Percentiles rank a stretch among this genome's conserved stretches.
These are phyloP conservation scores for Chaetodon auriga DNA, from an alignment of 2,113 vertebrate species.

Conservation along the genomic window DNA sequence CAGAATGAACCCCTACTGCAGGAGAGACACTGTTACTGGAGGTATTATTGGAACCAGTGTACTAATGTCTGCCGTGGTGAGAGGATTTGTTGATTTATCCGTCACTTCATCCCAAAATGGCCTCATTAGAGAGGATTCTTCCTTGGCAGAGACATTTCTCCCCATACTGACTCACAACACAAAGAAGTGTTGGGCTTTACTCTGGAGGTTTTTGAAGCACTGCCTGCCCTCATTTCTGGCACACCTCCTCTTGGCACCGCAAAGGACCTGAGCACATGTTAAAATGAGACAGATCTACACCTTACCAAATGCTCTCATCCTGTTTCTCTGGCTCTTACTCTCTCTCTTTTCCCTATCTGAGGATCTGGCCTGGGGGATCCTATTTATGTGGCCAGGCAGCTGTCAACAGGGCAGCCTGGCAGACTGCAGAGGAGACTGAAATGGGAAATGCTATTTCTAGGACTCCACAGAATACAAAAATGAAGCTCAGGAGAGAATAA, in stretches of 20 bases:
- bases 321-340: constrained; percentile 16
- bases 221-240: constrained; percentile 53
- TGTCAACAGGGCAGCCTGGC: constrained; percentile 64
- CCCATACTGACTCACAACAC: constrained; percentile 38
- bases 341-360: constrained; percentile 1
- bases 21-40: constrained; percentile 24
- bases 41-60: background rate
- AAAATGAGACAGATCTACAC: constrained; percentile 46
- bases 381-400: constrained; percentile 58
- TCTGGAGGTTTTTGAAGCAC: constrained; percentile 30
- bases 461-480: constrained; percentile 59
- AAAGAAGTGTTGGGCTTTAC: constrained; percentile 32
- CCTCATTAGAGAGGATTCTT: constrained; percentile 54
- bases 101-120: constrained; percentile 45
- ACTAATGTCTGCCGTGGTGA: background rate
- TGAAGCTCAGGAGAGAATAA: constrained; percentile 48
- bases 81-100: constrained; percentile 40
- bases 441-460: constrained; percentile 68
- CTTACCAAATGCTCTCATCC: constrained; percentile 35
- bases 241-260: constrained; percentile 9
- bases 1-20: background rate
- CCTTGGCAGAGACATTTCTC: constrained; percentile 27
- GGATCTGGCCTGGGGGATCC: constrained; percentile 41
- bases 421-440: constrained; percentile 47
- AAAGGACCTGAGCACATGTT: constrained; percentile 46